phyloP scores from a whole-genome alignment of 2,888 invertebrate genomes.

The Drosophila aldrichi region DNA sequence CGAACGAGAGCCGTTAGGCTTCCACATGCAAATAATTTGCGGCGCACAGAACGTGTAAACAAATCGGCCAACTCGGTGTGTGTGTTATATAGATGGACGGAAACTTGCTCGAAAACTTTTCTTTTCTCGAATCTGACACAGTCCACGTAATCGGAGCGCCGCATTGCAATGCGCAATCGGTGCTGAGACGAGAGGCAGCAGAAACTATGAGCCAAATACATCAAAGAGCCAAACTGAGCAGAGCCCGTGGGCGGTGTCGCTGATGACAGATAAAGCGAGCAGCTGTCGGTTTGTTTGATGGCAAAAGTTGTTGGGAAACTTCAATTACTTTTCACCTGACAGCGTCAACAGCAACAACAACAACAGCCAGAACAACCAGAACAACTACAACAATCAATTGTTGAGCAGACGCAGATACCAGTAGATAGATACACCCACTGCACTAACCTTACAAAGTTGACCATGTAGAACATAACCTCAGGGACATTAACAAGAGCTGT shows the following conservation, averaged over 20 bases:
- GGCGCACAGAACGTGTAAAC: constrained; percentile 62
- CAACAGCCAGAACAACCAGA: constrained; percentile 13
- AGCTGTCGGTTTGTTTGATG: constrained; percentile 71
- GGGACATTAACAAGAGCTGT: neutral
- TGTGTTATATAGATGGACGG: constrained; percentile 10
- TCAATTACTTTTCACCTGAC: constrained; percentile 72
- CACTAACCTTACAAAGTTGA: neutral
- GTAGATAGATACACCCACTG: neutral
- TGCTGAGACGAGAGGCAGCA: constrained; percentile 6
- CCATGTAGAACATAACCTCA: constrained; percentile 2
- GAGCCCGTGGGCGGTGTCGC: constrained; percentile 36
- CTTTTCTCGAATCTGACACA: constrained; percentile 44
- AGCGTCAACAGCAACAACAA: constrained; percentile 19
- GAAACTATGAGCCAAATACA: constrained; percentile 56
- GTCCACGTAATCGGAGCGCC: constrained; percentile 2
- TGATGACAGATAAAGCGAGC: constrained; percentile 50
- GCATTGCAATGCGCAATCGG: constrained; percentile 9
- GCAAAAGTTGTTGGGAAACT: constrained; percentile 69
- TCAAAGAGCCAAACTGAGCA: constrained; percentile 65
- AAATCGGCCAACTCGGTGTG: constrained; percentile 36
- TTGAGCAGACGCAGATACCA: neutral
- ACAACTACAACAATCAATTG: constrained; percentile 28
- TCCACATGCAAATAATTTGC: constrained; percentile 72
- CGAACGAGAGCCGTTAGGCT: constrained; percentile 1
- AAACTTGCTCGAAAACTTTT: constrained; percentile 61